These are phyloP conservation scores for Apis cerana DNA, from an alignment of 1,140 invertebrate genomes.

Conservation along the genomic window DNA sequence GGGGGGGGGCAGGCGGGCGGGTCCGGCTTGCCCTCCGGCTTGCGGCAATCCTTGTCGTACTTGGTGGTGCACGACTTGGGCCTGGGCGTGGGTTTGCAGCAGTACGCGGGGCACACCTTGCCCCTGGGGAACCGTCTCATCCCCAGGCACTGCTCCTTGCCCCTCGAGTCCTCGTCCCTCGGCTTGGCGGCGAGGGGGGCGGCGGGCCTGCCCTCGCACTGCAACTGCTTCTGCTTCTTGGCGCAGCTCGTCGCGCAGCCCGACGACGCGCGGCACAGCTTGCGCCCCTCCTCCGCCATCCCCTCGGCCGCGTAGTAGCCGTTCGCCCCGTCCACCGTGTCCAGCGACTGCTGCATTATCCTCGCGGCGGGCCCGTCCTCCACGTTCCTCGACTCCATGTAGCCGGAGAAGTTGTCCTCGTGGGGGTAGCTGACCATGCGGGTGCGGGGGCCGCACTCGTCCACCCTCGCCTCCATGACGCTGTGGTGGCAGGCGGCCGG, in stretches of 20 bases:
- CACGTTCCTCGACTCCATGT: conserved; percentile 3
- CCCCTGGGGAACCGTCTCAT: accelerated
- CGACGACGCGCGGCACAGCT: no score
- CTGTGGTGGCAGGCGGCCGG: not conserved
- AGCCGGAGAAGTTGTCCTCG: not conserved
- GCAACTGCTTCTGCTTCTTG: no score
- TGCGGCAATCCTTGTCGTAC: not conserved
- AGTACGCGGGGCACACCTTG: not conserved
- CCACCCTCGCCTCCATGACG: conserved; percentile 31
- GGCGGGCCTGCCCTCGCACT: no score
- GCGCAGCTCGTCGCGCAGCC: no score
- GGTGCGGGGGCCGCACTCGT: conserved; percentile 31
- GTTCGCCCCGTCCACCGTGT: accelerated
- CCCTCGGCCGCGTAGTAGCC: no score
- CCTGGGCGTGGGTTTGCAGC: not conserved
- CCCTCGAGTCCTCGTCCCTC: no score
- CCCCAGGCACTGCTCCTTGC: no score
- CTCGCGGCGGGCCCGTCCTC: conserved; percentile 27
- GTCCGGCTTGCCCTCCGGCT: no score
- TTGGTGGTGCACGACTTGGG: not conserved
- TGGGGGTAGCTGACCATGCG: not conserved
- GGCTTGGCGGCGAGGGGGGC: no score
- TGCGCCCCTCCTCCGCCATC: no score
- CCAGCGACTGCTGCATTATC: not conserved
- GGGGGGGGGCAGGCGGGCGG: no score